Percentiles rank a stretch among this genome's conserved stretches.
Conservation (phyloP, 1,140 invertebrate species). For the Bombus confusus region DNA sequence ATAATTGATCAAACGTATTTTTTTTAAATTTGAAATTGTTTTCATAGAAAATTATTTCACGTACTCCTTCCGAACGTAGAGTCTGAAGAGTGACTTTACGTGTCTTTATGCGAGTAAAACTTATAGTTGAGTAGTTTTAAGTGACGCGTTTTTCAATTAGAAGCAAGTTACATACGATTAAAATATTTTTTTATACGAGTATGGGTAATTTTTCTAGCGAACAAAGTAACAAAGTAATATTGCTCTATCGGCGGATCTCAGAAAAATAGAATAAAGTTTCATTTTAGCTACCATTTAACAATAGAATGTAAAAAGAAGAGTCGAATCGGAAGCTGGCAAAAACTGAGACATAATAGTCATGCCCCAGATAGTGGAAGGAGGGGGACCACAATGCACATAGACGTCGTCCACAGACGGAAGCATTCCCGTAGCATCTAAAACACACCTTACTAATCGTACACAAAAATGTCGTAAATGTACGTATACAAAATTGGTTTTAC, state of each 20-base stretch:
- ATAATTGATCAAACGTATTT: not conserved
- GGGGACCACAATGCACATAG: slow-evolving; percentile 78
- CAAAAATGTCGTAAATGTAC: slow-evolving; percentile 71
- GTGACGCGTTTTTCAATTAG: not conserved
- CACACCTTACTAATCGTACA: slow-evolving; percentile 78
- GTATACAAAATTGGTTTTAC: slow-evolving; percentile 68
- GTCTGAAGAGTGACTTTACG: not conserved
- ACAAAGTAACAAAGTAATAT: not conserved
- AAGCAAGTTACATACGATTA: not conserved
- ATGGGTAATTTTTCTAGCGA: not conserved
- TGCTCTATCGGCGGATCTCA: too few relatives aligned
- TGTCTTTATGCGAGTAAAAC: too few relatives aligned
- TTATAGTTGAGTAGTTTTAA: not conserved
- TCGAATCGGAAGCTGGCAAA: slow-evolving; percentile 69
- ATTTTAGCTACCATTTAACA: slow-evolving; percentile 5
- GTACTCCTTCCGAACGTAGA: not conserved
- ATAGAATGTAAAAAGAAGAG: not conserved
- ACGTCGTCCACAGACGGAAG: slow-evolving; percentile 79
- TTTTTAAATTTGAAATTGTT: not conserved
- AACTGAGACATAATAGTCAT: slow-evolving; percentile 75
- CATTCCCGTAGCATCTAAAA: slow-evolving; percentile 80
- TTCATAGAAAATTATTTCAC: not conserved
- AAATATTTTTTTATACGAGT: too few relatives aligned
- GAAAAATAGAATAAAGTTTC: not conserved
- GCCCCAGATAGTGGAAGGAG: slow-evolving; percentile 75